These are phyloP conservation scores for Scomberomorus guttatus DNA, from an alignment of 2,797 vertebrate genomes.

Conservation along the genomic window DNA sequence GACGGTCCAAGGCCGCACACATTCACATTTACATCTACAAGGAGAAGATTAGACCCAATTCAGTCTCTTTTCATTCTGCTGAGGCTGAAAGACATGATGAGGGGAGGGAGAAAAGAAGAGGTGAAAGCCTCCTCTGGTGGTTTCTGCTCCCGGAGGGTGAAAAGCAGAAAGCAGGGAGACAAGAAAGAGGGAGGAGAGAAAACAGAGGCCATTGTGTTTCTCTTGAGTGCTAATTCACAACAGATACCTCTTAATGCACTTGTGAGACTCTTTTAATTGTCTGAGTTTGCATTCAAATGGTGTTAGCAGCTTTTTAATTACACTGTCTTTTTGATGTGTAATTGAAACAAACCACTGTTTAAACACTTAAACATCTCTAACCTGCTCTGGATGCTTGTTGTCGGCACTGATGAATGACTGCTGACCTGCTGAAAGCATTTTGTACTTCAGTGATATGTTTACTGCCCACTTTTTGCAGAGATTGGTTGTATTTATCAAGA, in stretches of 20 bases:
- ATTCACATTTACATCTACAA: constrained; percentile 89
- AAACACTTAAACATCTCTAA: constrained; percentile 80
- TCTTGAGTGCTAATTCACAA: constrained; percentile 93
- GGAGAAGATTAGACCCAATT: constrained; percentile 87
- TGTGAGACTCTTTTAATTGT: constrained; percentile 93
- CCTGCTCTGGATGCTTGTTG: not conserved
- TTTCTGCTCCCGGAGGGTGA: constrained; percentile 65
- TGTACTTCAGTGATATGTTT: not conserved
- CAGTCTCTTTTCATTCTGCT: constrained; percentile 75
- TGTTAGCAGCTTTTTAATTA: constrained; percentile 86
- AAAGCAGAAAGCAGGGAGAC: constrained; percentile 55
- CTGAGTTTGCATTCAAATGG: constrained; percentile 91
- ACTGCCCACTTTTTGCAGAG: not conserved
- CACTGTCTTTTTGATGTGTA: constrained; percentile 88
- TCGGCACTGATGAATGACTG: not conserved
- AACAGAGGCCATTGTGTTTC: constrained; percentile 82
- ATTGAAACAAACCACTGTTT: constrained; percentile 89
- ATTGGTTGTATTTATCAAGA: not conserved
- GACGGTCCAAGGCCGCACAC: constrained; percentile 84
- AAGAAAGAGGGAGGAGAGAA: constrained; percentile 60
- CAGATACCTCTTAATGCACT: constrained; percentile 90
- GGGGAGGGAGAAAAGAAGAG: constrained; percentile 11
- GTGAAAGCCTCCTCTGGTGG: constrained; percentile 32
- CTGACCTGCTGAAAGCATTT: not conserved
- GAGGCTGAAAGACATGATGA: constrained; percentile 15